Base-by-base conservation (phyloP, 2,797 vertebrate genomes). In the Sitta carolinensis region DNA sequence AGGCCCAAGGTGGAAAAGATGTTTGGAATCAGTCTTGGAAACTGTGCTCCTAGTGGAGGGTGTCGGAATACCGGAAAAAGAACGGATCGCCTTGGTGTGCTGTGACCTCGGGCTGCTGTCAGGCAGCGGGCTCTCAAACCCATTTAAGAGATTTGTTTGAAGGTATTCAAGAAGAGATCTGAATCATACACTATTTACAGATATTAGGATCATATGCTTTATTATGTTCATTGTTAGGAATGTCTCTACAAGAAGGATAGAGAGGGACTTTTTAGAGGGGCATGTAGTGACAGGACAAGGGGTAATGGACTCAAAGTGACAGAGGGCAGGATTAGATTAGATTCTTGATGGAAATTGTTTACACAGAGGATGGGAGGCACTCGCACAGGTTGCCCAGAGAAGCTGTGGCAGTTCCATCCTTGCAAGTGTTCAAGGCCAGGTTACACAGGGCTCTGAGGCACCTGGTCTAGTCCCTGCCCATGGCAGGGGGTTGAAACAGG, bases 401-500 rank as follows among this genome's bases (percentile, higher is more conserved):
- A 25, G 25, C n/a, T 58, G 66, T 32, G 66, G n/a, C 7, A 47
- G 34, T 30, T 43, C 58, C 45, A 36, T 32, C n/a, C 21, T 17
- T 58, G 12, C 17, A 7, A 27, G n/a, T 32, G n/a, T 20, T 27
- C 51, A 20, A 64, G n/a, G 27, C 36, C 57, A 23, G 57, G 8
- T 7, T 64, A 29, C 29, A 19, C 5, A 25, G 45, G 18, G 23
- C n/a, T 51, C n/a, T 38, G 43, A 76, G 43, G 8, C 21, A 13
- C 48, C 32, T 25, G 13, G 2, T 8, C 4, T 34, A 13, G n/a
- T 30, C n/a, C 42, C n/a, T 76, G n/a, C 43, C 57, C 20, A 11
- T 5, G 45, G n/a, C 25, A 52, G 4, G 5, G 3, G 4, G 0
- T 34, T 51, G n/a, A 11, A 76, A 70, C 0, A 2, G 58, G 29